Evolutionary conservation across 2,888 invertebrate species (phyloP), one percentile per base, ranked within the genome.

Genomic region (Aspidiotus destructor): DNA sequence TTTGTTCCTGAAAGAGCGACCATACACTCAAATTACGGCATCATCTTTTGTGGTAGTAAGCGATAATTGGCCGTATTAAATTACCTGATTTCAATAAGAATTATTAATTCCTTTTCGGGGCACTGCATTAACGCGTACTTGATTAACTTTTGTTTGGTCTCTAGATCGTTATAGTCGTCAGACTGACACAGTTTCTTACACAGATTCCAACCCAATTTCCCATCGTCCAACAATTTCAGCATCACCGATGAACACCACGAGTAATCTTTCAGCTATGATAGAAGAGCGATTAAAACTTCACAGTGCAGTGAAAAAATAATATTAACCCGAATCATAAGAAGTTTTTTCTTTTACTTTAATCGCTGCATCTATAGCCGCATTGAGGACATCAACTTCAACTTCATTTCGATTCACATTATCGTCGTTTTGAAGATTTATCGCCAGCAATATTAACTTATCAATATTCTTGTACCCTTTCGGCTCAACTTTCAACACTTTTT

Each of bases 151-250:
- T 67, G 67, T 40, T 67, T 67, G 40, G 67, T 58, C n/a, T 58
- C 58, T n/a, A 67, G 40, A 41, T 67, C 67, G n/a, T 67, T 60
- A 52, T 67, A 67, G 28, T 48, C 67, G 13, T 67, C 67, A 41
- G 58, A 58, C 57, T 67, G 52, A 44, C 67, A 67, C 41, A 67
- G 48, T 52, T 57, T 44, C 40, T 67, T 67, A 13, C 67, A 67
- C 16, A 60, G 15, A 16, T 48, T 44, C 67, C 67, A 67, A 52
- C 67, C 58, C 1, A 60, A 57, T 8, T 60, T 41, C 17, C 60
- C 52, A n/a, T 41, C 44, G 42, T 67, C 60, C n/a, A 60, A 52
- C 10, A 67, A 41, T 17, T 58, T 57, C 16, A 48, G 58, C 8
- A 67, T 57, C 3, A 67, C 48, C 44, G 42, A 48, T 15, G 67